Percentiles rank a stretch among this genome's conserved stretches.
phyloP scores from a whole-genome alignment of 2,113 vertebrate species.

The Cinclus cinclus region DNA sequence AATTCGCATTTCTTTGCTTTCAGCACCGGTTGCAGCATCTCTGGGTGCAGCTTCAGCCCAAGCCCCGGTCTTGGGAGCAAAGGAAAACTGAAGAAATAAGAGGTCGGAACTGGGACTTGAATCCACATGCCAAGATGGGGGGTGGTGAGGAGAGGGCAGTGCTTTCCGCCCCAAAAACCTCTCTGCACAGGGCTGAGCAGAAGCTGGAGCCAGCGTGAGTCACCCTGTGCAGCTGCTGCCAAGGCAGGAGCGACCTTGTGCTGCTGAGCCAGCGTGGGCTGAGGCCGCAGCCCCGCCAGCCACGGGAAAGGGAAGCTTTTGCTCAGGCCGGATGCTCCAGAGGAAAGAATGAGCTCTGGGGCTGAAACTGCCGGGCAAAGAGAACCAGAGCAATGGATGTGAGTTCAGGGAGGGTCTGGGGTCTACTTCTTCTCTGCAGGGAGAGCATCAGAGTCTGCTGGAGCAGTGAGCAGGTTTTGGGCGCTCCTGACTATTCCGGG shows the following conservation, averaged over 20 bases:
- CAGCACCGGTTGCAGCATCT: background rate
- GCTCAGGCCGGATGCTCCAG: background rate
- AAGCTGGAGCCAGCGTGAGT: background rate
- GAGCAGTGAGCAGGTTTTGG: background rate
- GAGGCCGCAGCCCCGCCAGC: background rate
- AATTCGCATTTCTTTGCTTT: background rate
- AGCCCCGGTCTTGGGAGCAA: background rate
- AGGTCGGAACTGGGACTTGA: background rate
- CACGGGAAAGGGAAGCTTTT: background rate
- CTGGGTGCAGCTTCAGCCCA: background rate
- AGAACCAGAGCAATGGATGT: fast-evolving
- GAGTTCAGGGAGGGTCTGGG: background rate
- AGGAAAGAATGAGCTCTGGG: background rate
- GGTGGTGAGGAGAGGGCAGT: background rate
- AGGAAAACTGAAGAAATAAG: background rate
- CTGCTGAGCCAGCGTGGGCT: background rate
- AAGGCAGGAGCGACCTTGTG: background rate
- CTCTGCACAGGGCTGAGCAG: background rate
- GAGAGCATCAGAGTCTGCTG: background rate
- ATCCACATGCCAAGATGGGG: background rate
- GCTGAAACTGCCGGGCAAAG: fast-evolving
- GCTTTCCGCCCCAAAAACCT: background rate
- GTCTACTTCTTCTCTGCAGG: background rate
- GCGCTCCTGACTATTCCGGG: fast-evolving
- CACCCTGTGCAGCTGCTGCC: background rate